Conservation (phyloP, 2,888 invertebrate genomes). For the Dichetophora obliterata region DNA sequence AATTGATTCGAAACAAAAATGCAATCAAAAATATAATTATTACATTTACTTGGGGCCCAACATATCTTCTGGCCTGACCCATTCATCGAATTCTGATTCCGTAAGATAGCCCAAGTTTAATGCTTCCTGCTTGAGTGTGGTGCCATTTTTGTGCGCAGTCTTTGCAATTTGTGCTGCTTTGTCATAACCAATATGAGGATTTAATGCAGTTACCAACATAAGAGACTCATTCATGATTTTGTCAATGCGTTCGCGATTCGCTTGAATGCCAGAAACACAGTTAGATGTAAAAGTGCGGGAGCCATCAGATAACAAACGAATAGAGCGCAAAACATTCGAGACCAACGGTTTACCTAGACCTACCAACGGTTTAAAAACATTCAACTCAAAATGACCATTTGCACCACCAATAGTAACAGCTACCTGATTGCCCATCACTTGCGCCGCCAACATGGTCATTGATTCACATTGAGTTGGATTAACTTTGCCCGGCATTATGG, state of each 20-base stretch:
- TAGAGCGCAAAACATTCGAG: conserved; percentile 90
- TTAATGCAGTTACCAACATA: conserved; percentile 97
- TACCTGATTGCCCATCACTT: conserved; percentile 98
- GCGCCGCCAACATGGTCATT: conserved; percentile 95
- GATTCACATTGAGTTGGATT: conserved; percentile 99
- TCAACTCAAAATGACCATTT: conserved; percentile 98
- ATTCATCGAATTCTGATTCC: conserved; percentile 87
- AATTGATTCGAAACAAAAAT: conserved; percentile 60
- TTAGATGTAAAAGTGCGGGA: conserved; percentile 87
- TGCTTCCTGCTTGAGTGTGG: conserved; percentile 89
- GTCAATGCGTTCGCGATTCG: conserved; percentile 81
- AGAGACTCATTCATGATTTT: conserved; percentile 92
- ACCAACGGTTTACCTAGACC: too few species aligned
- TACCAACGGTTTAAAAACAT: conserved; percentile 99
- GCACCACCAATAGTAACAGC: conserved; percentile 92
- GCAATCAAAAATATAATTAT: neutral
- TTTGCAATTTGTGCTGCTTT: conserved; percentile 98
- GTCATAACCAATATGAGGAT: conserved; percentile 98
- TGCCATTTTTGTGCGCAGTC: conserved; percentile 92
- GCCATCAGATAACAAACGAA: conserved; percentile 85
- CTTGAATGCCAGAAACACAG: conserved; percentile 86
- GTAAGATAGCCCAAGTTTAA: conserved; percentile 86
- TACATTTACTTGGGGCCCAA: conserved; percentile 80
- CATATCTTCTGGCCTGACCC: conserved; percentile 94
- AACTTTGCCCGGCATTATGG: conserved; percentile 99